Conservation (phyloP, 30 jellyfish, hydroid and myxozoan species). For the Hydra vulgaris region DNA sequence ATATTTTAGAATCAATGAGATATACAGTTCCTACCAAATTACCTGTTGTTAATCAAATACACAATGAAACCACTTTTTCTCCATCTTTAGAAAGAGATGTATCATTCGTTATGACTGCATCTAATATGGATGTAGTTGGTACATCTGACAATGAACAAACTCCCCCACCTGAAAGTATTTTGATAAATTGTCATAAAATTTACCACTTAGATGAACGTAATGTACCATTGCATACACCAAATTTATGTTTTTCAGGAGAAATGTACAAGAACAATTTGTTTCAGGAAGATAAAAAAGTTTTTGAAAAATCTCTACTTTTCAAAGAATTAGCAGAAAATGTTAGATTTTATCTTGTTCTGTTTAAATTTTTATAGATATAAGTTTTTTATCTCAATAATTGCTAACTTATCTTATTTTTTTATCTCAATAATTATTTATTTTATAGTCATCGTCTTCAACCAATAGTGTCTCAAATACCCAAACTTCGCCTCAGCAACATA, state of each 20-base stretch:
- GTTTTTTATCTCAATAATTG: no score
- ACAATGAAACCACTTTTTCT: background rate
- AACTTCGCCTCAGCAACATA: background rate
- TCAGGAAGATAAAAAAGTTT: background rate
- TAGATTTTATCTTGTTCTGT: background rate
- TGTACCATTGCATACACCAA: background rate
- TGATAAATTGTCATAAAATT: conserved; percentile 6
- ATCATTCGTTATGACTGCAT: background rate
- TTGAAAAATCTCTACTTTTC: conserved; percentile 16
- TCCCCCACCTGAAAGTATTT: conserved; percentile 13
- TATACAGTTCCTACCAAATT: background rate
- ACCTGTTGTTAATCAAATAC: background rate
- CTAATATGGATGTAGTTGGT: conserved; percentile 6
- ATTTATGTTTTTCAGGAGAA: background rate
- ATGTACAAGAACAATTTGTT: background rate
- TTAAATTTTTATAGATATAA: no score
- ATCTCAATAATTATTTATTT: background rate
- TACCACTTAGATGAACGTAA: conserved; percentile 12
- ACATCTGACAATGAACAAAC: conserved; percentile 17
- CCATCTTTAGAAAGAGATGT: background rate
- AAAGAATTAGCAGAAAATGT: conserved; percentile 25
- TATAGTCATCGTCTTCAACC: background rate
- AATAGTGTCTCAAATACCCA: conserved; percentile 4
- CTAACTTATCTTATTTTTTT: background rate
- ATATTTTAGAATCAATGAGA: background rate